Percentiles rank a stretch among this genome's conserved stretches.
Evolutionary conservation across 2,888 invertebrate species (phyloP).

Genomic region (Hypsopygia costalis): DNA sequence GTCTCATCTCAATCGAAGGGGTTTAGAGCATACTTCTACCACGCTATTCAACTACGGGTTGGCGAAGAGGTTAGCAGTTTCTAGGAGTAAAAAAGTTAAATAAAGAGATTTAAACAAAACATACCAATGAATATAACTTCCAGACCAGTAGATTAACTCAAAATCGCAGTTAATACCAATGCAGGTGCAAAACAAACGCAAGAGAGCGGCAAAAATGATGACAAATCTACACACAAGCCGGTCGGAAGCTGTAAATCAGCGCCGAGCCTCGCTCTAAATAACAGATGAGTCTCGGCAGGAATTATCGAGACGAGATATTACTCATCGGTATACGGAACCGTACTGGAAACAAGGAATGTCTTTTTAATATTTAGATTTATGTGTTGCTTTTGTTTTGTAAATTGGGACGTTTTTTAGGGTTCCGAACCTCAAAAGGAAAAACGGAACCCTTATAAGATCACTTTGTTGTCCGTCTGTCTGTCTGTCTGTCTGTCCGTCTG

Average conservation of each 20-base stretch:
- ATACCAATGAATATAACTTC: too few relatives aligned
- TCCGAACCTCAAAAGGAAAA: too few relatives aligned
- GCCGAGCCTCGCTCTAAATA: slow-evolving; percentile 59
- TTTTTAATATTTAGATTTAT: background rate
- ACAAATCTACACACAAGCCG: background rate
- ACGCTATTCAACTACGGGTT: too few relatives aligned
- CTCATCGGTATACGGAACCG: slow-evolving; percentile 33
- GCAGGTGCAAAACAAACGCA: background rate
- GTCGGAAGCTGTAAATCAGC: slow-evolving; percentile 62
- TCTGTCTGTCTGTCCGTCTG: too few relatives aligned
- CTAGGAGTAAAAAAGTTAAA: too few relatives aligned
- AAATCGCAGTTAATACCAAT: background rate
- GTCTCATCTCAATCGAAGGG: too few relatives aligned
- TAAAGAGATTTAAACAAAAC: too few relatives aligned
- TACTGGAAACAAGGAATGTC: background rate
- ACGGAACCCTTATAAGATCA: too few relatives aligned
- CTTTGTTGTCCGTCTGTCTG: too few relatives aligned
- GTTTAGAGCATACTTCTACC: too few relatives aligned
- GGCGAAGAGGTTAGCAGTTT: too few relatives aligned
- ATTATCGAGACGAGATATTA: slow-evolving; percentile 62
- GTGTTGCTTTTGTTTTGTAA: background rate
- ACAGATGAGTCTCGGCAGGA: slow-evolving; percentile 60
- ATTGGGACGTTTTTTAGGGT: too few relatives aligned
- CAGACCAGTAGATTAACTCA: background rate
- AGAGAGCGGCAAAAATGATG: background rate